Evolutionary conservation across 2,888 invertebrate genomes (phyloP).

Genomic region (Troides helena): DNA sequence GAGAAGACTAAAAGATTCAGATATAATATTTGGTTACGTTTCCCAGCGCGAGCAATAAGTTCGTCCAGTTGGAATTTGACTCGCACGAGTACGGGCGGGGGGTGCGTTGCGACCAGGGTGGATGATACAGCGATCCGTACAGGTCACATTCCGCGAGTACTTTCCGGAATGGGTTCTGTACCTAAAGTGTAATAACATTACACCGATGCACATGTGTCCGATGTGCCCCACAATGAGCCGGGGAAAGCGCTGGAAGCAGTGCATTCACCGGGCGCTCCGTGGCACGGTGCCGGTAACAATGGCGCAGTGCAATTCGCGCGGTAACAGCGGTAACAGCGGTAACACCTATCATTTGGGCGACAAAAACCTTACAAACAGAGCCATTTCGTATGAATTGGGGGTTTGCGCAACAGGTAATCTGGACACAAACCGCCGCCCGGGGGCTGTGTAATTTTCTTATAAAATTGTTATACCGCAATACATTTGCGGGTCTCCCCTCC

Average conservation of each 20-base stretch:
- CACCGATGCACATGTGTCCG: no score
- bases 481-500: constrained; percentile 60
- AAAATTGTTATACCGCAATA: constrained; percentile 72
- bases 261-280: constrained; percentile 63
- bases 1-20: no score
- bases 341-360: constrained; percentile 70
- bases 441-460: constrained; percentile 70
- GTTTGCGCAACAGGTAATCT: constrained; percentile 72
- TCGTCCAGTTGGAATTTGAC: no score
- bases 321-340: constrained; percentile 41
- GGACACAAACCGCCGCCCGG: constrained; percentile 69
- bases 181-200: no score
- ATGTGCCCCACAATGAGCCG: not conserved
- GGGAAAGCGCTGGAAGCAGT: constrained; percentile 40
- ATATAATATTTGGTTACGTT: no score
- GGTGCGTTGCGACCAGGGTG: no score
- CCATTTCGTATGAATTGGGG: constrained; percentile 69
- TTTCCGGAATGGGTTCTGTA: no score
- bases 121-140: no score
- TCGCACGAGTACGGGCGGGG: no score
- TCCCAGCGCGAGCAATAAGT: no score
- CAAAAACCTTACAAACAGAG: constrained; percentile 68
- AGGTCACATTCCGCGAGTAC: no score
- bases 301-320: constrained; percentile 52
- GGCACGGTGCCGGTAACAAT: constrained; percentile 62